Evolutionary conservation across 2,888 invertebrate species (phyloP).

Genomic region (Andrena hattorfiana): DNA sequence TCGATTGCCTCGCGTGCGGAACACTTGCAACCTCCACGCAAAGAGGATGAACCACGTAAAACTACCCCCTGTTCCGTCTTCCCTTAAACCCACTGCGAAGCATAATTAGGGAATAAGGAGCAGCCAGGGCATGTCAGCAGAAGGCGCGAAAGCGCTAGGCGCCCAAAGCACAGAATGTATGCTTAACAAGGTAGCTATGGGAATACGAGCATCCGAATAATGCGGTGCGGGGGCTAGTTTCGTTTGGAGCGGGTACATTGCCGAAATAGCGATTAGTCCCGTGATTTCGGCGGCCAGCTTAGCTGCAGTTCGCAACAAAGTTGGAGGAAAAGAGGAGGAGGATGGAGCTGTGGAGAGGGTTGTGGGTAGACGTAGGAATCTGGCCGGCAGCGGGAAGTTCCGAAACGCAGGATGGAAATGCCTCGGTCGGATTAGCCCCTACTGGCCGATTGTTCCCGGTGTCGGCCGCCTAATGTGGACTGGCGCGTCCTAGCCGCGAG

Average conservation of each 20-base stretch:
- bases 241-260: conserved; percentile 58
- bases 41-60: too few species aligned
- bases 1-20: too few species aligned
- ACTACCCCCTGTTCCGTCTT: not conserved
- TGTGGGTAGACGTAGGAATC: conserved; percentile 66
- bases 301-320: conserved; percentile 70
- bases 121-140: conserved; percentile 6
- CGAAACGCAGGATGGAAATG: conserved; percentile 73
- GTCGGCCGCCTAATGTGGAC: conserved; percentile 65
- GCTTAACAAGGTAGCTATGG: conserved; percentile 53
- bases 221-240: conserved; percentile 17
- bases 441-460: conserved; percentile 64
- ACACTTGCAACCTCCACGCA: too few species aligned
- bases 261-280: conserved; percentile 72
- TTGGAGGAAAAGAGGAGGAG: conserved; percentile 55
- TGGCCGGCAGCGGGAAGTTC: conserved; percentile 66
- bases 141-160: conserved; percentile 39
- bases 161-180: conserved; percentile 40
- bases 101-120: conserved; percentile 12
- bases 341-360: conserved; percentile 34
- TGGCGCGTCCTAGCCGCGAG: conserved; percentile 58
- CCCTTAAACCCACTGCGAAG: conserved; percentile 26
- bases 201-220: conserved; percentile 71
- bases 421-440: conserved; percentile 73
- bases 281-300: conserved; percentile 57